Base-by-base conservation (phyloP, 2,888 invertebrate genomes). In the Amiota mariae region DNA sequence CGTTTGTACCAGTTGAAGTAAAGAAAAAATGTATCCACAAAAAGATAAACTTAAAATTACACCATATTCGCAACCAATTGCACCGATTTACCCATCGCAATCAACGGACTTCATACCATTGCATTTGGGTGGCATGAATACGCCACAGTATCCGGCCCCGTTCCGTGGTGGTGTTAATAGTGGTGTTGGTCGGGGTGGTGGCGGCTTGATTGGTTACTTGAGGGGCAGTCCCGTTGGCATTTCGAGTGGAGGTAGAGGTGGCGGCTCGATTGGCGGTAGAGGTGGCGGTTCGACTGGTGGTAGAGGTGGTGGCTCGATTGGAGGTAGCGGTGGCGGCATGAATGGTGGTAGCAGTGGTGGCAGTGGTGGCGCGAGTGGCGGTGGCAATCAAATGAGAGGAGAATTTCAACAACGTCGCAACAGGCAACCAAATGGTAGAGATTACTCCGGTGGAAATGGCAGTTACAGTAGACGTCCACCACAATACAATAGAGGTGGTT, bases 1-100 rank as follows among this genome's bases (percentile, higher is more conserved):
- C 3, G n/a, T 6, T 36, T 36, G 36, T 36, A 1, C 6, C 6
- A 6, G 36, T 36, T 36, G 8, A 36, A 36, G 6, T 36, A 36
- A 36, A 36, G 3, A 36, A 36, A 36, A 36, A 36, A 88, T 88
- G 88, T 76, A 79, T 0, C 87, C 88, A 0, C 79, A 80, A 3
- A 84, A 82, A 71, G 81, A 79, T 24, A 76, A 72, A 4, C 79
- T 74, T 56, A 83, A 82, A 24, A 79, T 76, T 20, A 82, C 88
- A 1, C 87, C 88, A 0, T 88, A 87, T 51, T 77, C 81, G 8
- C 79, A 82, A 36, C 78, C 79, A 20, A 6, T 2, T 6, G 46
- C 79, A 20, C 66, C 75, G 0, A 81, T 84, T 56, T 89, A 89
- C 79, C 89, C 89, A 0, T 89, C 89, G n/a, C 89, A 89, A 64